Percentiles rank a stretch among this genome's conserved stretches.
These are phyloP conservation scores for Drosophila hydei DNA, from an alignment of 1,140 invertebrate species.

Conservation along the genomic window DNA sequence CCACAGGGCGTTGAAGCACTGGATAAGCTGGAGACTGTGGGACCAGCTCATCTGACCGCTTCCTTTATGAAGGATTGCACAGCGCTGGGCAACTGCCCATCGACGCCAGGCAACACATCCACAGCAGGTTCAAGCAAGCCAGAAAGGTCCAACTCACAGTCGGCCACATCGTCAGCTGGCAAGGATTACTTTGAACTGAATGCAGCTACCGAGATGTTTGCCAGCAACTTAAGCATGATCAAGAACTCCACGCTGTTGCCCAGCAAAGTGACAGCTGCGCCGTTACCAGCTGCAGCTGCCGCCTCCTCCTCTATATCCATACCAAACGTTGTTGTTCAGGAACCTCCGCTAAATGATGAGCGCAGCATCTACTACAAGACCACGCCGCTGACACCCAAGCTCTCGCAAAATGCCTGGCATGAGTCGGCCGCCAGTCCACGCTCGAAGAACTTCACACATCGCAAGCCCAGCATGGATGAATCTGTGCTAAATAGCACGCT, in stretches of 20 bases:
- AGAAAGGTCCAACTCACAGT: conserved; percentile 13
- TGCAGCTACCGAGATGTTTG: conserved; percentile 76
- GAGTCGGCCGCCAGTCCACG: conserved; percentile 17
- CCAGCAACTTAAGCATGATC: conserved; percentile 71
- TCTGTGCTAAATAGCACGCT: conserved; percentile 46
- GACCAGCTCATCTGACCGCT: conserved; percentile 38
- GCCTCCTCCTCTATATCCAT: too few species aligned
- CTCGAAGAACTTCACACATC: conserved; percentile 44
- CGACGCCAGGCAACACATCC: not conserved
- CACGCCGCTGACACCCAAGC: conserved; percentile 67
- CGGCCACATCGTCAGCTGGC: not conserved
- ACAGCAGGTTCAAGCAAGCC: conserved; percentile 2
- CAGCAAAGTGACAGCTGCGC: not conserved
- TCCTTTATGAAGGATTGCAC: conserved; percentile 71
- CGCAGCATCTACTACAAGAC: conserved; percentile 74
- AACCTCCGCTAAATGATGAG: conserved; percentile 31
- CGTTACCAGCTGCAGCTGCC: not conserved
- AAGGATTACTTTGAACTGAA: conserved; percentile 67
- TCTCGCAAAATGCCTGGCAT: conserved; percentile 58
- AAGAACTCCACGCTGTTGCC: conserved; percentile 78
- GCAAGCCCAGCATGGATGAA: conserved; percentile 32
- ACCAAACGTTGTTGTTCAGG: not conserved
- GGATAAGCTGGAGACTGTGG: conserved; percentile 20
- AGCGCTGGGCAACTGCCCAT: conserved; percentile 43
- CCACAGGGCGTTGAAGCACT: not conserved